A percentile compares a stretch with the other conserved stretches of the same genome.
Evolutionary conservation across 1,140 invertebrate genomes (phyloP).

Genomic region (Olivierus martensii): DNA sequence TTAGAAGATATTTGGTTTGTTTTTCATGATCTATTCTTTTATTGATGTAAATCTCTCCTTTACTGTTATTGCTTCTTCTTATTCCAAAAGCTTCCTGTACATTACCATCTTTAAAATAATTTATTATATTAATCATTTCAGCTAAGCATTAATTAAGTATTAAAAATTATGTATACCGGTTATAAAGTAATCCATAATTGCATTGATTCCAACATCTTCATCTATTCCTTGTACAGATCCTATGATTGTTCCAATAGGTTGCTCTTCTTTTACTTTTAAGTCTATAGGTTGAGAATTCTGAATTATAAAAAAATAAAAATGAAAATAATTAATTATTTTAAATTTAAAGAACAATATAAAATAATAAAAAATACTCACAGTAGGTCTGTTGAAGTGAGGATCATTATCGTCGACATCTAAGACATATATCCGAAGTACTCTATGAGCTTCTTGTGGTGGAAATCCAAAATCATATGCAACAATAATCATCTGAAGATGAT

Average conservation of each 20-base stretch:
- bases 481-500: constrained; percentile 32
- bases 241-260: constrained; percentile 64
- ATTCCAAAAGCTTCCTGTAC: constrained; percentile 48
- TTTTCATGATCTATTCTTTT: constrained; percentile 51
- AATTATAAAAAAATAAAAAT: constrained; percentile 16
- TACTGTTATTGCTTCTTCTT: constrained; percentile 45
- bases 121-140: background rate
- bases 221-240: constrained; percentile 80
- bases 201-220: constrained; percentile 80
- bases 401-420: constrained; percentile 65
- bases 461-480: constrained; percentile 56
- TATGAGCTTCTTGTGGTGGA: constrained; percentile 55
- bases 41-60: constrained; percentile 43
- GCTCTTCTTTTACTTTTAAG: constrained; percentile 48
- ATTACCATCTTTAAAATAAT: constrained; percentile 37
- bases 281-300: constrained; percentile 49
- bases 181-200: constrained; percentile 78
- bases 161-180: constrained; percentile 41
- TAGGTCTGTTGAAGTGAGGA: constrained; percentile 50
- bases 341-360: background rate
- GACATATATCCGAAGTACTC: constrained; percentile 50
- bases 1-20: constrained; percentile 42
- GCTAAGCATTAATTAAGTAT: background rate
- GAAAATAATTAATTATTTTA: background rate
- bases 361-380: constrained; percentile 36